Evolutionary conservation across 2,888 invertebrate species (phyloP).

Genomic region (Peribatodes rhomboidaria): DNA sequence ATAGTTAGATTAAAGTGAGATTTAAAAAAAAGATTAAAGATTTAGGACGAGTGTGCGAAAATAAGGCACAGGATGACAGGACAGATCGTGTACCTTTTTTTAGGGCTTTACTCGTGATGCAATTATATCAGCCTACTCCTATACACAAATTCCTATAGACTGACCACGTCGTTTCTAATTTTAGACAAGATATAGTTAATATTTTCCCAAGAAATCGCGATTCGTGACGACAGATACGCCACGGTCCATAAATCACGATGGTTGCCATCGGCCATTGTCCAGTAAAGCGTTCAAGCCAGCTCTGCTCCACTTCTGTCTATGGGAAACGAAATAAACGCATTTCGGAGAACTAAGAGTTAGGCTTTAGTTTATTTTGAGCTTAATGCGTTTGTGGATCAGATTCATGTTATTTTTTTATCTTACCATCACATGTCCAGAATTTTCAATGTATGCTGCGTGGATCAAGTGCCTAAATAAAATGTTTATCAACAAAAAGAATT

Average conservation of each 20-base stretch:
- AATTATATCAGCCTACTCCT: no score
- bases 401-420: not conserved
- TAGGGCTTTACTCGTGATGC: no score
- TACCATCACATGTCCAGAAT: not conserved
- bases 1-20: no score
- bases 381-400: not conserved
- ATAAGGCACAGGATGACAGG: no score
- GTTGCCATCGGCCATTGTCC: constrained; percentile 33
- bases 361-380: not conserved
- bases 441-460: no score
- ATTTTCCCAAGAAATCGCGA: constrained; percentile 72
- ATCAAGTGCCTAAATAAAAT: no score
- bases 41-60: no score
- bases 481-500: no score
- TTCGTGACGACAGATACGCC: constrained; percentile 55
- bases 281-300: constrained; percentile 22
- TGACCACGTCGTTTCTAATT: constrained; percentile 10
- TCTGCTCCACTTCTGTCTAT: constrained; percentile 15
- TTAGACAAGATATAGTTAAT: constrained; percentile 24
- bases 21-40: no score
- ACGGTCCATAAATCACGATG: constrained; percentile 45
- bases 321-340: constrained; percentile 3
- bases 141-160: no score
- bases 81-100: no score
- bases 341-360: not conserved